Evolutionary conservation across 2,888 invertebrate species (phyloP).

Genomic region (Agrilus mali): DNA sequence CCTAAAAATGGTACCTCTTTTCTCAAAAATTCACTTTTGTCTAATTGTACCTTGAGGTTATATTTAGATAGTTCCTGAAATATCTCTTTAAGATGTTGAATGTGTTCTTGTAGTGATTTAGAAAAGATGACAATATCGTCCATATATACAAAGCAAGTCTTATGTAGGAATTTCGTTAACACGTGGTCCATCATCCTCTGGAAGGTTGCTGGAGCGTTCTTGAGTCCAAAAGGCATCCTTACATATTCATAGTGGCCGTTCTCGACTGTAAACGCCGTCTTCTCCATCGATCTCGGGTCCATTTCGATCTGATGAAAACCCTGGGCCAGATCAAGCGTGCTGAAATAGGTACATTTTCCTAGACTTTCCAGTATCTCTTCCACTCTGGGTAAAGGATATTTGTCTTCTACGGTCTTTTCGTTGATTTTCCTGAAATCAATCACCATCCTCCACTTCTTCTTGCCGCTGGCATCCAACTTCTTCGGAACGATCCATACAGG

Average conservation of each 20-base stretch:
- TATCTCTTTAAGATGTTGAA: slow-evolving; percentile 9
- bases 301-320: slow-evolving; percentile 22
- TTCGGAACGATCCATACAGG: slow-evolving; percentile 12
- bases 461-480: slow-evolving; percentile 9
- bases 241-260: slow-evolving; percentile 17
- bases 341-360: slow-evolving; percentile 16
- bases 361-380: slow-evolving; percentile 18
- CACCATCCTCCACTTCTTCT: slow-evolving; percentile 12
- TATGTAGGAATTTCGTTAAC: slow-evolving; percentile 9
- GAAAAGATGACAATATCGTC: slow-evolving; percentile 14
- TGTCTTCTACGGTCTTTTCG: slow-evolving; percentile 12
- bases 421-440: slow-evolving; percentile 12
- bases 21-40: not conserved
- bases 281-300: slow-evolving; percentile 11
- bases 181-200: slow-evolving; percentile 16
- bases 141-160: slow-evolving; percentile 14
- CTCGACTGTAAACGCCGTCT: slow-evolving; percentile 18
- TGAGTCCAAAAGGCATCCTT: slow-evolving; percentile 19
- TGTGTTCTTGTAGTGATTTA: slow-evolving; percentile 11
- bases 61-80: slow-evolving; percentile 9
- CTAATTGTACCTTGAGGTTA: slow-evolving; percentile 12
- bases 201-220: slow-evolving; percentile 18
- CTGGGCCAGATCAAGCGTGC: slow-evolving; percentile 15
- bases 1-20: slow-evolving; percentile 4
- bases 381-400: slow-evolving; percentile 13